Conservation (phyloP, 2,888 invertebrate genomes). For the Phoronis australis region DNA sequence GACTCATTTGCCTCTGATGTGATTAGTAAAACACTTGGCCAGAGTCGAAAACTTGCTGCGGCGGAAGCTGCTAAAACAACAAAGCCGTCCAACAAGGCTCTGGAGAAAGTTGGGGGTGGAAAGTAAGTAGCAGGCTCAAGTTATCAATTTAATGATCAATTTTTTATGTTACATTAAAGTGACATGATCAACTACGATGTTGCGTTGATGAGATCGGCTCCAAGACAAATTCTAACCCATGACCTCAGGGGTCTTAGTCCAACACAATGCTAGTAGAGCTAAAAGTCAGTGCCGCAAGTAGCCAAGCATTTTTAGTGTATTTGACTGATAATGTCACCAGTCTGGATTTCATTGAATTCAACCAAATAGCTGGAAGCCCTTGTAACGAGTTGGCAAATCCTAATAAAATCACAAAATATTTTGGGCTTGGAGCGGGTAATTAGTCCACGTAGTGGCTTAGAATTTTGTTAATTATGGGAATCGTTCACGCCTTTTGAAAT, state of each 20-base stretch:
- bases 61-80: conserved; percentile 7
- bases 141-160: conserved; percentile 1
- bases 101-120: conserved; percentile 19
- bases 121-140: conserved; percentile 12
- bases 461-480: no score
- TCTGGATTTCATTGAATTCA: no score
- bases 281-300: no score
- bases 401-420: no score
- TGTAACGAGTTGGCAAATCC: no score
- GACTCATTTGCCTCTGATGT: conserved; percentile 6
- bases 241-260: background rate
- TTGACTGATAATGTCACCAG: no score
- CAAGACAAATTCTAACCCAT: background rate
- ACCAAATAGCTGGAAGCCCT: no score
- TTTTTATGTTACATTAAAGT: conserved; percentile 5
- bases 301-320: no score
- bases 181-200: background rate
- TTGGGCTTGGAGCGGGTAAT: no score
- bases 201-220: background rate
- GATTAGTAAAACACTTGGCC: conserved; percentile 7
- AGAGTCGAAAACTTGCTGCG: conserved; percentile 3
- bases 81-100: conserved; percentile 22
- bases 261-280: background rate
- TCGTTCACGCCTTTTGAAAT: no score
- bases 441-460: no score